Evolutionary conservation across 2,113 vertebrate species (phyloP), one percentile per base, ranked within the genome.

Genomic region (Pollimyrus isidori): DNA sequence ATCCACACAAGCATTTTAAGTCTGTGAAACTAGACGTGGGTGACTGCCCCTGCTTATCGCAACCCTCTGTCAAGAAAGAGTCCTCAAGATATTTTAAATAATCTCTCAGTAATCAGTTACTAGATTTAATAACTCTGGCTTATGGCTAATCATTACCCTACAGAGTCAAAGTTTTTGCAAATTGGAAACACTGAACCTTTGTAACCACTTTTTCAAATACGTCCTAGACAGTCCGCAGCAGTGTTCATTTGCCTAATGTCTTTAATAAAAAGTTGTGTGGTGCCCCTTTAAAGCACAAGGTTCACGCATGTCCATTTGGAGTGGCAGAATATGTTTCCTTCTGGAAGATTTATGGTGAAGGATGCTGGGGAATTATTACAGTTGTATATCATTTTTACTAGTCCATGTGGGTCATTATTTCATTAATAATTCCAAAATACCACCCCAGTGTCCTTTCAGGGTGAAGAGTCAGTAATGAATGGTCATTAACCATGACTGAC

Each of bases 51-150:
- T 90, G 90, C 23, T 84, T 90, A 89, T 73, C 82, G 89, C 90
- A 94, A 91, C 91, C 90, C 45, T 87, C 46, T 86, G 87, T 86
- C 48, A 83, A 88, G 88, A 89, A 87, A 13, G 62, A 84, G 89
- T 56, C 89, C 91, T 90, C 88, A 89, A 91, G 80, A 39, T 19
- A 49, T 10, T 89, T 21, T 39, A 45, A 83, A 46, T 94, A 92
- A 94, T 93, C 92, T 91, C 93, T 90, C 88, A 93, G 92, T 94
- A 92, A 92, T 94, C 94, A 94, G 91, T 92, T 93, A 89, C 92
- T 86, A 89, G 92, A 92, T 91, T 92, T 17, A 13, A 90, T 89
- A 89, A n/a, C 52, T 87, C 85, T 90, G 90, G 84, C n/a, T 76
- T 92, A 88, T 65, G 86, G 92, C 93, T 91, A 87, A 93, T 95